Evolutionary conservation across 2,113 vertebrate species (phyloP), one percentile per base, ranked within the genome.

Genomic region (Nycticebus coucang): DNA sequence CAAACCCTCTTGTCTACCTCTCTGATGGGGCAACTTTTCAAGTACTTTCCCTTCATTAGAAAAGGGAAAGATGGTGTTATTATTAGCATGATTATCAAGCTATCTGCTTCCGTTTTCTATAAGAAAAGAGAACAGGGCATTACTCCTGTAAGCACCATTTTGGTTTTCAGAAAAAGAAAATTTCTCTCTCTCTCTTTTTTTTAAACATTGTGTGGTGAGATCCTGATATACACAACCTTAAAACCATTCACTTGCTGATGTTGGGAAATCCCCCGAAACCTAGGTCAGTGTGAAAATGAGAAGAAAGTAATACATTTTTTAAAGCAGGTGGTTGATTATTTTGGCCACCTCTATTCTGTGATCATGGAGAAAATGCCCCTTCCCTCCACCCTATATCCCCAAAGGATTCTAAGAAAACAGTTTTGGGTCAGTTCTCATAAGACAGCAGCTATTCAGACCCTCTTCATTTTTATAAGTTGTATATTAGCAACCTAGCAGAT

Each of bases 261-360:
- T 37, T 89, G 96, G 97, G 97, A 96, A 97, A 96, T 89, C 97
- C 95, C 95, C 97, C 35, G 79, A 96, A 97, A 95, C 93, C 83
- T 50, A 83, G 74, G 35, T 72, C 53, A 68, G 45, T 87, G 83
- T 97, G 93, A 97, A 97, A 97, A 96, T 96, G 89, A 80, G 96
- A 97, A 95, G 94, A 95, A 93, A 75, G 24, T 37, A 21, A 8
- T 87, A 66, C 69, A 78, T 92, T 95, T 95, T 95, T 95, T 82
- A 26, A 96, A 98, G 91, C 69, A 90, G 95, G 94, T 96, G 95
- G 90, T 74, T 92, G 96, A 13, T 57, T 98, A 96, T 86, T 5
- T 60, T 81, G 88, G 84, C 68, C 95, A 97, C 79, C 95, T 96
- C 96, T 97, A 22, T 89, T 96, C 2, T 78, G 81, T 91, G 96